Conservation (phyloP, 2,113 vertebrate genomes). For the Takifugu flavidus region DNA sequence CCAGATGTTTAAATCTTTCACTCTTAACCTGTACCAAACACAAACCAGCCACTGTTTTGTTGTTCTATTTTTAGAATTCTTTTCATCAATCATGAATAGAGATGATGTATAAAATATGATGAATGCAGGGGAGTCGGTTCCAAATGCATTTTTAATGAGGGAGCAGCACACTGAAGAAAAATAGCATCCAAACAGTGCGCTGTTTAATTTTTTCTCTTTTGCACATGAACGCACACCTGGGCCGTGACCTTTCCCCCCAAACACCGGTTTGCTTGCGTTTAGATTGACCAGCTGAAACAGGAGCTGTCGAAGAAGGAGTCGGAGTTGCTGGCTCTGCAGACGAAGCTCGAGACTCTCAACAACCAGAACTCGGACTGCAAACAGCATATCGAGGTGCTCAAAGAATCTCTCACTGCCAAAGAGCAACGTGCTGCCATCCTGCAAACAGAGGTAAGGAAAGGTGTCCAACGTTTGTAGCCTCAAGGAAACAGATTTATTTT, state of each 20-base stretch:
- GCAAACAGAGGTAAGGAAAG: slow-evolving; percentile 89
- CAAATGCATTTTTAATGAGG: slow-evolving; percentile 71
- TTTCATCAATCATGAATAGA: slow-evolving; percentile 72
- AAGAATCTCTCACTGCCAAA: slow-evolving; percentile 99
- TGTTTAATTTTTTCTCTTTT: neutral
- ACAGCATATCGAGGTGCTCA: slow-evolving; percentile 99
- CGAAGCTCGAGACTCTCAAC: slow-evolving; percentile 98
- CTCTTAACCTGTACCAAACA: slow-evolving; percentile 7
- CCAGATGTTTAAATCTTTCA: slow-evolving; percentile 40
- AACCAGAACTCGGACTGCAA: slow-evolving; percentile 99
- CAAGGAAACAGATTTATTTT: neutral
- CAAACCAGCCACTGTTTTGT: slow-evolving; percentile 53
- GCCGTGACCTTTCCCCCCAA: no score
- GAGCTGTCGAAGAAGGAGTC: slow-evolving; percentile 99
- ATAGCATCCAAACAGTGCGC: slow-evolving; percentile 23
- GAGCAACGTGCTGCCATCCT: slow-evolving; percentile 99
- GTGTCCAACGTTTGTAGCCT: neutral
- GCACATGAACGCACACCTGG: slow-evolving; percentile 1
- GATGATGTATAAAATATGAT: slow-evolving; percentile 70
- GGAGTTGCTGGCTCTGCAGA: slow-evolving; percentile 98
- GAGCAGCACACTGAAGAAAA: slow-evolving; percentile 44
- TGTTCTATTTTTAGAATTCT: slow-evolving; percentile 64
- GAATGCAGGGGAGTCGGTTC: slow-evolving; percentile 62
- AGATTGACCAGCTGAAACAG: slow-evolving; percentile 98
- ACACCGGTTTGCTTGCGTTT: slow-evolving; percentile 15